A percentile compares a stretch with the other conserved stretches of the same genome.
These are phyloP conservation scores for Axinella damicornis DNA, from an alignment of 37 sponge, comb jelly and placozoan species.

Conservation along the genomic window DNA sequence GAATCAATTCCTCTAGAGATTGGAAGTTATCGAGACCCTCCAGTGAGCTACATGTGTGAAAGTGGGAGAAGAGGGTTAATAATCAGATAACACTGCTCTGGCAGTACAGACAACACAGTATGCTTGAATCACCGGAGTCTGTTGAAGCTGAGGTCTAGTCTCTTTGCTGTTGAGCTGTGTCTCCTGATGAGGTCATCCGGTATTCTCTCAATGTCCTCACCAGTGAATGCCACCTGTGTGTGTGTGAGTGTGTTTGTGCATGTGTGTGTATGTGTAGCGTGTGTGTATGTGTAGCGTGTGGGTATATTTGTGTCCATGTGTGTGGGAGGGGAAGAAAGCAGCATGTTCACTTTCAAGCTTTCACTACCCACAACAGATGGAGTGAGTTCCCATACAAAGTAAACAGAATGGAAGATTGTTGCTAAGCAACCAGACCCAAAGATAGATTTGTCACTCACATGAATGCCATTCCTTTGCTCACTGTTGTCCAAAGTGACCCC, in stretches of 20 bases:
- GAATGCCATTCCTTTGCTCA: no score
- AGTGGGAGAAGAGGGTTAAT: slow-evolving; percentile 18
- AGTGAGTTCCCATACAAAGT: no score
- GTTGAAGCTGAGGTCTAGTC: slow-evolving; percentile 89
- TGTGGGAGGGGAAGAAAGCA: neutral
- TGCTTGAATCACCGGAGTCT: slow-evolving; percentile 47
- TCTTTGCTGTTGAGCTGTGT: slow-evolving; percentile 43
- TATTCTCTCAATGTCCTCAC: slow-evolving; percentile 70
- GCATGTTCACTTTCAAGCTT: no score
- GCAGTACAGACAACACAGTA: neutral
- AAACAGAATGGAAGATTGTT: no score
- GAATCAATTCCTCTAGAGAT: slow-evolving; percentile 83
- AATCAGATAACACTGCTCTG: slow-evolving; percentile 31
- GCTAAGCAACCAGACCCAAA: no score
- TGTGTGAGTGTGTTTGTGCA: neutral
- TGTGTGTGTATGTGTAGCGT: neutral
- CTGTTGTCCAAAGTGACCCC: no score
- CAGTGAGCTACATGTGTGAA: slow-evolving; percentile 45
- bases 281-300: neutral
- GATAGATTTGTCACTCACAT: no score
- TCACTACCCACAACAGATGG: no score
- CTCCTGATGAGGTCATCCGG: slow-evolving; percentile 46
- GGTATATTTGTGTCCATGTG: neutral
- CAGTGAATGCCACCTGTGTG: slow-evolving; percentile 61
- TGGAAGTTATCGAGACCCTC: slow-evolving; percentile 81